Conservation (phyloP, 2,797 vertebrate species). For the Fistularia commersonii region DNA sequence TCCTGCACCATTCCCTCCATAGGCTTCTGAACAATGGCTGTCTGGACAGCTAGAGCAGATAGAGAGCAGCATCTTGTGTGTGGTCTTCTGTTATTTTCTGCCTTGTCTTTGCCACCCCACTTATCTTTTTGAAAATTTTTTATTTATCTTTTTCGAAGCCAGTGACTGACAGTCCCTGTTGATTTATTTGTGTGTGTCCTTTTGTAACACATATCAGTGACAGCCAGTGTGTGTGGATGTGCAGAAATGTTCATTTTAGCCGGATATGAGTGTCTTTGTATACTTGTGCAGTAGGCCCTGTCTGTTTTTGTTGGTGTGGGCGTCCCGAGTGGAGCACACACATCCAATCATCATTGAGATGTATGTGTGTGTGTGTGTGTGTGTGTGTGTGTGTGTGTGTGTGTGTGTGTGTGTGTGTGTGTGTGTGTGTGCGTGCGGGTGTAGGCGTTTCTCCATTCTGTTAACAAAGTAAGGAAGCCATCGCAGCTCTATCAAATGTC, state of each 20-base stretch:
- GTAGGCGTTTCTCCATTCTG: conserved; percentile 50
- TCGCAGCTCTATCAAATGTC: conserved; percentile 68
- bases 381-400: conserved; percentile 9
- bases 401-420: conserved; percentile 29
- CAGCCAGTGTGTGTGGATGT: too few relatives aligned
- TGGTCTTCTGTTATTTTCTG: conserved; percentile 20
- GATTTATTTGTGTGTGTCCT: conserved; percentile 29
- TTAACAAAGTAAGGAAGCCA: conserved; percentile 60
- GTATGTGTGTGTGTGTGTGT: conserved; percentile 15
- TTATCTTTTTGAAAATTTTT: conserved; percentile 36
- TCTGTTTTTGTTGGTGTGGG: conserved; percentile 18
- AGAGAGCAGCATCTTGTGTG: conserved; percentile 44
- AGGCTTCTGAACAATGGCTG: conserved; percentile 52
- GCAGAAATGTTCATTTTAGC: too few relatives aligned
- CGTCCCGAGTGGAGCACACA: conserved; percentile 17
- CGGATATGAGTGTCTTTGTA: too few relatives aligned
- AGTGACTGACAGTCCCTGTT: conserved; percentile 50
- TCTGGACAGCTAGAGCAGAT: conserved; percentile 50
- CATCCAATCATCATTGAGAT: conserved; percentile 38
- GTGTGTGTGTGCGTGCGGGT: conserved; percentile 27
- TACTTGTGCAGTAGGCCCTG: not conserved
- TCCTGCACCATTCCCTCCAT: conserved; percentile 46
- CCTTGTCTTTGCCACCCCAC: conserved; percentile 32
- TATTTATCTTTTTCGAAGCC: conserved; percentile 14
- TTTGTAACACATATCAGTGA: too few relatives aligned